phyloP scores from a whole-genome alignment of 1,140 invertebrate genomes.

The Lepidurus couesii region DNA sequence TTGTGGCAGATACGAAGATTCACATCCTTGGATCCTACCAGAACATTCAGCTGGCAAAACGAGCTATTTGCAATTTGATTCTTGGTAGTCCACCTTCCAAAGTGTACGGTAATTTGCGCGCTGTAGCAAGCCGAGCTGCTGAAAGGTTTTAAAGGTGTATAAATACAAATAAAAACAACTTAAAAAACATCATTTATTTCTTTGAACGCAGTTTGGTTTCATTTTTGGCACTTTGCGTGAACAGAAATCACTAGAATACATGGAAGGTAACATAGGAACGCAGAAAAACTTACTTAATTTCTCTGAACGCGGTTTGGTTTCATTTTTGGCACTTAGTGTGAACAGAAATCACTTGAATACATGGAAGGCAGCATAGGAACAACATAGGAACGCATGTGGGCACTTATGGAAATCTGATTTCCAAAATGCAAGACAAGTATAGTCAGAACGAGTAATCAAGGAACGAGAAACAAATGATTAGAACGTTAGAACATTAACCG shows the following conservation, averaged over 20 bases:
- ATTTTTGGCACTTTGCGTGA: not conserved
- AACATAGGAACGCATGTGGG: too few relatives aligned
- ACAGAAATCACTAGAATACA: too few relatives aligned
- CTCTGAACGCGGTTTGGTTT: too few relatives aligned
- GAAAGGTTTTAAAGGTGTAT: conserved; percentile 61
- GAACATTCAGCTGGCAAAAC: conserved; percentile 90
- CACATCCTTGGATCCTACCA: conserved; percentile 97
- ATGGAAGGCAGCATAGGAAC: too few relatives aligned
- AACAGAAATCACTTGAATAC: too few relatives aligned
- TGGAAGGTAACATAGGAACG: too few relatives aligned
- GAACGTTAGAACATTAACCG: not conserved
- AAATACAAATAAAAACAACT: not conserved
- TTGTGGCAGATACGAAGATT: conserved; percentile 92
- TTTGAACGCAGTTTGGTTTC: not conserved
- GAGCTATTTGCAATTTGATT: conserved; percentile 96
- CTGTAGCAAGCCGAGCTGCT: conserved; percentile 70
- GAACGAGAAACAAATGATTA: conserved; percentile 1
- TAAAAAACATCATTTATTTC: not conserved
- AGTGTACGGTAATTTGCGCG: conserved; percentile 87
- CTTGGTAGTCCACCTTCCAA: conserved; percentile 92
- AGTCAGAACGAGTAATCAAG: not conserved
- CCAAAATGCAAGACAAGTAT: too few relatives aligned
- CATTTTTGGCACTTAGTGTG: too few relatives aligned
- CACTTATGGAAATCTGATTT: too few relatives aligned
- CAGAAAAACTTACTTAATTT: too few relatives aligned